A percentile compares a stretch with the other conserved stretches of the same genome.
Evolutionary conservation across 2,797 vertebrate genomes (phyloP).

Genomic region (Trachops cirrhosus): DNA sequence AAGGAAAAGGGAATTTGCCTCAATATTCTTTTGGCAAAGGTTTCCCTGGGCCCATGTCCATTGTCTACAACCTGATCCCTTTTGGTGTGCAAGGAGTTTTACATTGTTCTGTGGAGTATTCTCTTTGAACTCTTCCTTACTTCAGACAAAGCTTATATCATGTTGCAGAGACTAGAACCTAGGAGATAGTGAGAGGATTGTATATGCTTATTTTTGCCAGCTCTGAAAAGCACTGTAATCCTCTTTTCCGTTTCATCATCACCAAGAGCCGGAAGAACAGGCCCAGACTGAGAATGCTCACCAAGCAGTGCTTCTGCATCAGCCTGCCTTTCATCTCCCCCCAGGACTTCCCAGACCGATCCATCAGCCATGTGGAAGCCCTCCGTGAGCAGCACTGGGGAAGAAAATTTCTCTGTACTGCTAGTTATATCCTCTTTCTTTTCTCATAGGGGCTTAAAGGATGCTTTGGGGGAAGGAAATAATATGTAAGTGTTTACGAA

Average conservation of each 20-base stretch:
- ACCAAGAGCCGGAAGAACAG: not conserved
- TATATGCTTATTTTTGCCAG: not conserved
- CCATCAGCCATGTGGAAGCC: not conserved
- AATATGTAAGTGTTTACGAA: not conserved
- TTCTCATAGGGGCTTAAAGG: not conserved
- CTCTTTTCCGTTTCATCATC: not conserved
- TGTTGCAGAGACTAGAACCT: not conserved
- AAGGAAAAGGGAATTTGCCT: not conserved
- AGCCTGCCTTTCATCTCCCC: not conserved
- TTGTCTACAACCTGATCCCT: not conserved
- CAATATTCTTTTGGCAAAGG: not conserved
- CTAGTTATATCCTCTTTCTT: not conserved
- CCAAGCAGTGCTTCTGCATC: not conserved
- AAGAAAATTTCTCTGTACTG: not conserved
- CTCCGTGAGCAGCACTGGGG: not conserved
- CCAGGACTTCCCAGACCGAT: not conserved
- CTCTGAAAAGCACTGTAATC: not conserved
- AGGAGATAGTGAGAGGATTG: not conserved
- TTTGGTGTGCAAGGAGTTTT: not conserved
- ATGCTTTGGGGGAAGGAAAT: not conserved
- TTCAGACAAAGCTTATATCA: not conserved
- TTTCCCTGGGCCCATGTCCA: not conserved
- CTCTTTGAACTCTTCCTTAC: not conserved
- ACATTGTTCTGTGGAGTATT: not conserved
- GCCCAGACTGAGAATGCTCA: not conserved